Conservation (phyloP, 2,888 invertebrate species). For the Chaetoderma sp. region DNA sequence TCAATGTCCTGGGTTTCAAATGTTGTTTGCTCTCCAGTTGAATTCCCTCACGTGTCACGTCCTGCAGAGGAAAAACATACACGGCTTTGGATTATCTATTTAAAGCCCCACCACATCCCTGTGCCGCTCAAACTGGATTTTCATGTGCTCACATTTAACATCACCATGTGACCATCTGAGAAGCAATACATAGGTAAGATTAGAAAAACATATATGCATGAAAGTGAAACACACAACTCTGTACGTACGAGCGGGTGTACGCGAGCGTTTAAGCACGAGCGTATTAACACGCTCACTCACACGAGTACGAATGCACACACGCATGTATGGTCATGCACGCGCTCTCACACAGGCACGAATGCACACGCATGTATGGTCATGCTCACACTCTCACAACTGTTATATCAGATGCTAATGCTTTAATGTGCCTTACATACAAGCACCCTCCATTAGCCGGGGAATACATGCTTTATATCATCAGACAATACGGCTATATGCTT, state of each 20-base stretch:
- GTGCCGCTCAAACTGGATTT: no score
- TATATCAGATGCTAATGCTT: constrained; percentile 7
- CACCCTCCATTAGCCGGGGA: constrained; percentile 5
- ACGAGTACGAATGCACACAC: background rate
- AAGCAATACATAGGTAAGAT: background rate
- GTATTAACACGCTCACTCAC: background rate
- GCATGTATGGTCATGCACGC: background rate
- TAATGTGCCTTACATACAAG: background rate
- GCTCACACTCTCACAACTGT: background rate
- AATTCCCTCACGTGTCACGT: background rate
- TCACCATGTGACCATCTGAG: no score
- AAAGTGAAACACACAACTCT: background rate
- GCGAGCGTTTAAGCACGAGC: background rate
- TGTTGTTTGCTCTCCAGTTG: background rate
- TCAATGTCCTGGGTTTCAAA: background rate
- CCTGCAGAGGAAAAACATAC: no score
- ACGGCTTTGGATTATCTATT: no score
- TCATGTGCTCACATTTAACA: no score
- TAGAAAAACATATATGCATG: background rate
- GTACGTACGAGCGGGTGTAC: background rate
- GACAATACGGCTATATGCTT: no score
- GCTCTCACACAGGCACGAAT: background rate
- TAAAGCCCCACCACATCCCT: no score
- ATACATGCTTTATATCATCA: no score
- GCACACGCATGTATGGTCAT: background rate